phyloP scores from a whole-genome alignment of 2,888 invertebrate genomes.

The Morpho helenor region DNA sequence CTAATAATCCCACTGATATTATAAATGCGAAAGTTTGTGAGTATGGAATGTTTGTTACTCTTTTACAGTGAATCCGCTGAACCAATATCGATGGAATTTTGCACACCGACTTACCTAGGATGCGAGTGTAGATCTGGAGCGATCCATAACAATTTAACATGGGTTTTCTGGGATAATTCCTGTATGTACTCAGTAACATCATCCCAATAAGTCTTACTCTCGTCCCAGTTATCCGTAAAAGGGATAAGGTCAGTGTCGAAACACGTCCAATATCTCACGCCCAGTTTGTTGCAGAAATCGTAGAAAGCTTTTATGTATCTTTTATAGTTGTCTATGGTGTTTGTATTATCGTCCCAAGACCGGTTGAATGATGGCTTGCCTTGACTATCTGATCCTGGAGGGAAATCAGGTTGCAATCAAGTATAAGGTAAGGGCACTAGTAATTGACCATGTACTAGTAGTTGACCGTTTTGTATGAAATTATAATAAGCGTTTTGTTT shows the following conservation, averaged over 20 bases:
- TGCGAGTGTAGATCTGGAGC: constrained; percentile 81
- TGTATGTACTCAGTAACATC: constrained; percentile 77
- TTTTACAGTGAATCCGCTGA: too few relatives aligned
- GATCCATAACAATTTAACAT: constrained; percentile 80
- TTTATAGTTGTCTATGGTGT: constrained; percentile 78
- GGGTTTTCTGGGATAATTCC: constrained; percentile 75
- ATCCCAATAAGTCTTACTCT: constrained; percentile 76
- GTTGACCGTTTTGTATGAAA: too few relatives aligned
- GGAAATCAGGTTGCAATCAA: background rate
- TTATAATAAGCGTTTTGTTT: too few relatives aligned
- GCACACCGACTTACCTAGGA: constrained; percentile 57
- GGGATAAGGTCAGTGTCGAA: constrained; percentile 82
- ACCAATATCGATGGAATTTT: too few relatives aligned
- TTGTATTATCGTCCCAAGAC: constrained; percentile 80
- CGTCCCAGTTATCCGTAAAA: constrained; percentile 72
- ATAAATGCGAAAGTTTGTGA: too few relatives aligned
- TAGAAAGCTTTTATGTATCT: constrained; percentile 79
- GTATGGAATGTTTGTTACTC: too few relatives aligned
- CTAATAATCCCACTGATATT: too few relatives aligned
- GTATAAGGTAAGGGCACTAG: too few relatives aligned
- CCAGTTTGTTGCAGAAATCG: constrained; percentile 81
- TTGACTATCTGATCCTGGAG: constrained; percentile 57
- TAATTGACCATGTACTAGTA: too few relatives aligned
- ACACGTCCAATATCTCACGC: constrained; percentile 81
- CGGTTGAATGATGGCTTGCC: constrained; percentile 57